Conservation (phyloP, 2,113 vertebrate species). For the Prunella himalayana region DNA sequence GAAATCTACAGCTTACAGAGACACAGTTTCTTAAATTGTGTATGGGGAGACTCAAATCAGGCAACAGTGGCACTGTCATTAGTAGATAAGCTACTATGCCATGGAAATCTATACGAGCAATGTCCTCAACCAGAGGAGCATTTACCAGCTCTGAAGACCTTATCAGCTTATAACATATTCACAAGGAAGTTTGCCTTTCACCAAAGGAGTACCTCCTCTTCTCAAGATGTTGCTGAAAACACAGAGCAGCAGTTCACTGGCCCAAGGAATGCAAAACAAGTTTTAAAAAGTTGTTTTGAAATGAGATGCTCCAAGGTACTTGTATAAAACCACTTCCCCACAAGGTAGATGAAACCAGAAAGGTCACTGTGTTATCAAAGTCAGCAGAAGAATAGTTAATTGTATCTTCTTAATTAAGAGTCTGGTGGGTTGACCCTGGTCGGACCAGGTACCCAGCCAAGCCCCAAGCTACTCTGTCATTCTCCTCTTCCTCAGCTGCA, state of each 20-base stretch:
- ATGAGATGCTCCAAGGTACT: not conserved
- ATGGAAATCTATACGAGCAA: not conserved
- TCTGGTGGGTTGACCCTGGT: not conserved
- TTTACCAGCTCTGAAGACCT: not conserved
- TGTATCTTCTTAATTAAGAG: not conserved
- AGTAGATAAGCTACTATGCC: not conserved
- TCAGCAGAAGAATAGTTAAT: not conserved
- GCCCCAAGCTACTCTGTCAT: not conserved
- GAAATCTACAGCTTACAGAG: not conserved
- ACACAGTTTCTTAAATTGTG: not conserved
- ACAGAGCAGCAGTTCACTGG: not conserved
- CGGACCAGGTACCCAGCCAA: not conserved
- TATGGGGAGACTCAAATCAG: not conserved
- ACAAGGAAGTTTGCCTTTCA: not conserved
- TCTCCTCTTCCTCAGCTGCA: not conserved
- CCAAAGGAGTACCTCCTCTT: not conserved
- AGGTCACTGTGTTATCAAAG: not conserved
- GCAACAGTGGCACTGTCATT: not conserved
- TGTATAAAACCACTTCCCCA: not conserved
- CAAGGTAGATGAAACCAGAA: not conserved
- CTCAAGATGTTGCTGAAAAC: not conserved
- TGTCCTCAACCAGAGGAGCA: not conserved
- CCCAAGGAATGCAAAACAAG: not conserved
- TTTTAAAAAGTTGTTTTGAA: not conserved
- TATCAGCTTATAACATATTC: not conserved